Conservation (phyloP, 2,888 invertebrate species). For the Eupelmus urozonus region DNA sequence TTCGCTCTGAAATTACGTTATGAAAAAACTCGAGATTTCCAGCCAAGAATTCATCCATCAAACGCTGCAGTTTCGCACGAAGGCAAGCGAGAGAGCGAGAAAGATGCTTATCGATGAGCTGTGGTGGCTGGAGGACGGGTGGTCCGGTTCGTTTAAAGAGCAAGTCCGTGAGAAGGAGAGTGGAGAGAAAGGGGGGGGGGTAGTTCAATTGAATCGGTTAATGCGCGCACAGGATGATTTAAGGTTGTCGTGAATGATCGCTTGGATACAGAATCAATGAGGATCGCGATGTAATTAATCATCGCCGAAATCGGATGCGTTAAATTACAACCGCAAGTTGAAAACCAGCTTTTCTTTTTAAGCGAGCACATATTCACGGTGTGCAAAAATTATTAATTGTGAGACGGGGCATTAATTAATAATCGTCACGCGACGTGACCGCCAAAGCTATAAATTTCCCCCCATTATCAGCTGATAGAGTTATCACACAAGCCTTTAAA, state of each 20-base stretch:
- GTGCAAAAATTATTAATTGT: too few species aligned
- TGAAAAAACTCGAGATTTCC: too few species aligned
- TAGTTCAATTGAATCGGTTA: slow-evolving; percentile 48
- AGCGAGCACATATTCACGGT: neutral
- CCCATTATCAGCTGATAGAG: too few species aligned
- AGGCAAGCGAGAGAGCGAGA: slow-evolving; percentile 2
- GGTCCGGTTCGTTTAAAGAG: slow-evolving; percentile 49
- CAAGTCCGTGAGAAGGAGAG: neutral
- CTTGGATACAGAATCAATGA: slow-evolving; percentile 38
- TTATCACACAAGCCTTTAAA: too few species aligned
- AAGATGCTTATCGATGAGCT: slow-evolving; percentile 43
- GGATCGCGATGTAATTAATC: neutral
- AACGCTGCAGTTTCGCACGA: slow-evolving; percentile 30
- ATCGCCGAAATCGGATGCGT: slow-evolving; percentile 31
- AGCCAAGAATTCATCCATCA: slow-evolving; percentile 41
- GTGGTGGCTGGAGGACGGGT: slow-evolving; percentile 38
- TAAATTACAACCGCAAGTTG: slow-evolving; percentile 35
- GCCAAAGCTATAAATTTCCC: too few species aligned
- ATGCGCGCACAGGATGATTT: slow-evolving; percentile 34
- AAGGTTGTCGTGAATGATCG: slow-evolving; percentile 18
- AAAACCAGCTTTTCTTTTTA: slow-evolving; percentile 24
- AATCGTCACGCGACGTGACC: too few species aligned
- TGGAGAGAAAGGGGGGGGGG: neutral
- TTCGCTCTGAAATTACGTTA: too few species aligned
- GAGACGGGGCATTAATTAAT: too few species aligned